Evolutionary conservation across 2,888 invertebrate species (phyloP), one percentile per base, ranked within the genome.

Genomic region (Lobophora halterata): DNA sequence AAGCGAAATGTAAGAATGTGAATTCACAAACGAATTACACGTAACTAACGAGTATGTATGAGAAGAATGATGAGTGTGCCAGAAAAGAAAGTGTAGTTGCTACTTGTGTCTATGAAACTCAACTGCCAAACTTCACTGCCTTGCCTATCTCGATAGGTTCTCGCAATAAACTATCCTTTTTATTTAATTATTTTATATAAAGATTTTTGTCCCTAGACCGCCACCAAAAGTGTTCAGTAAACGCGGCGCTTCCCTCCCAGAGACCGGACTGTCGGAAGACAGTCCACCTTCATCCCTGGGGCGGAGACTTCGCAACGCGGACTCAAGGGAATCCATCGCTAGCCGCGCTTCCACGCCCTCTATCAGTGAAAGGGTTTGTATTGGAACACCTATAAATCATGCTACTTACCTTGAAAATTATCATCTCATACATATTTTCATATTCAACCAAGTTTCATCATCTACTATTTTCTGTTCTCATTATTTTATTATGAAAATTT

Each of bases 151-250:
- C n/a, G n/a, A n/a, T n/a, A n/a, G n/a, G n/a, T n/a, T n/a, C n/a
- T n/a, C n/a, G n/a, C n/a, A n/a, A n/a, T n/a, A n/a, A n/a, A n/a
- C n/a, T n/a, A n/a, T n/a, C n/a, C n/a, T n/a, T n/a, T 8, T 6
- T 7, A 9, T 7, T 8, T 27, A 17, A 3, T 5, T 29, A 14
- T 10, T 7, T 5, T 23, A 1, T 14, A 5, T 21, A 10, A 17
- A 5, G n/a, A 16, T 24, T 19, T 28, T 28, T 14, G 20, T 19
- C 7, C 29, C 11, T 53, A 91, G 91, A 62, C 91, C 91, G 39
- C 91, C 91, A 65, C 91, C 91, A 51, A 91, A 91, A 81, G 88
- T 89, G 65, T 89, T 91, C 66, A 81, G 73, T 56, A 88, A 87
- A 60, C 81, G 90, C 25, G 90, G 90, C 27, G 82, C 81, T 5